Evolutionary conservation across 2,113 vertebrate species (phyloP).

Genomic region (Syrrhaptes paradoxus): DNA sequence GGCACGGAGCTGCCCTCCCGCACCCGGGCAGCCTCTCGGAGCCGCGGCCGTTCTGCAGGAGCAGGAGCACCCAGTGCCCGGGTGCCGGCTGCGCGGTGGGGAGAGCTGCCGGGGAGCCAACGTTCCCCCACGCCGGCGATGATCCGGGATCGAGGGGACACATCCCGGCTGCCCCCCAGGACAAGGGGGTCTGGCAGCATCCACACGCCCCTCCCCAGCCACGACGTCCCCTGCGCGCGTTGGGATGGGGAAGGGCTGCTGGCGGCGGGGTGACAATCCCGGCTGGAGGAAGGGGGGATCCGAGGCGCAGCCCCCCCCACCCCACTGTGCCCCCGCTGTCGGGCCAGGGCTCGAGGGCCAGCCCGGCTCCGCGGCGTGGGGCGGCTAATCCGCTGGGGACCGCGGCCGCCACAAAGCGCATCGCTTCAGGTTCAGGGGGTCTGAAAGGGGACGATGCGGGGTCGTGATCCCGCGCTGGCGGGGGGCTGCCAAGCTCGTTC

Average conservation of each 20-base stretch:
- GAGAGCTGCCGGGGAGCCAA: not conserved
- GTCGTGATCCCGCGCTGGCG: conserved; percentile 74
- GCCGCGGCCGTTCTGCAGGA: not conserved
- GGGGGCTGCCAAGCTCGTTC: conserved; percentile 69
- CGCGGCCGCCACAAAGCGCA: conserved; percentile 88
- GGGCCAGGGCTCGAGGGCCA: not conserved
- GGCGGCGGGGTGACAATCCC: not conserved
- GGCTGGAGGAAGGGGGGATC: not conserved
- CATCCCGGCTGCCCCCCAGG: not conserved
- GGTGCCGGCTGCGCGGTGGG: no score
- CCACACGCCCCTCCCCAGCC: not conserved
- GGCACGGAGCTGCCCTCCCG: not conserved
- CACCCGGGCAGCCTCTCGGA: not conserved
- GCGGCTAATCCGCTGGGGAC: conserved; percentile 68
- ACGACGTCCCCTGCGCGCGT: no score
- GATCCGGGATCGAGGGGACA: rapidly evolving
- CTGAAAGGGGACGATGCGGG: conserved; percentile 84
- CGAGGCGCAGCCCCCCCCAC: not conserved
- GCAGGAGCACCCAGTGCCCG: no score
- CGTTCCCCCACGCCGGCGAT: rapidly evolving
- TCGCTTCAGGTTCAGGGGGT: conserved; percentile 92
- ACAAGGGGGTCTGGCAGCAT: not conserved
- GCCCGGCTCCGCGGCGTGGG: conserved; percentile 1
- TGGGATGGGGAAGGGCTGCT: not conserved
- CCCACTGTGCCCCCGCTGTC: not conserved